Percentiles rank a stretch among this genome's conserved stretches.
Evolutionary conservation across 2,113 vertebrate species (phyloP).

Genomic region (Dryoscopus gambensis): DNA sequence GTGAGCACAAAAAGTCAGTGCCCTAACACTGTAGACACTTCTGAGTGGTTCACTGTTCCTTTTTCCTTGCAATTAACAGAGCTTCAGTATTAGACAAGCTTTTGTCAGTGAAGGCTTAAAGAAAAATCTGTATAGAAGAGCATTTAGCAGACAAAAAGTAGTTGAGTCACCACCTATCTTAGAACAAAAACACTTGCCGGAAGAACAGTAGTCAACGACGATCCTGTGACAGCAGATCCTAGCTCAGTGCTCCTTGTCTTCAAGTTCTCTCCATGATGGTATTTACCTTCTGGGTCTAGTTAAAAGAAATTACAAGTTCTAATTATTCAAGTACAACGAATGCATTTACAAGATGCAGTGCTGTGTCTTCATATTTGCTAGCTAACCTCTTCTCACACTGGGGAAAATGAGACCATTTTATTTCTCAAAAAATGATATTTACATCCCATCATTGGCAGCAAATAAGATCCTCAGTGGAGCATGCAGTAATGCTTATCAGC

Average conservation of each 20-base stretch:
- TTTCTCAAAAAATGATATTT: not conserved
- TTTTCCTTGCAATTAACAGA: not conserved
- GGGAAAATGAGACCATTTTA: not conserved
- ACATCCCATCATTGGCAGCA: not conserved
- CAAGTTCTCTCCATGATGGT: slow-evolving; percentile 49
- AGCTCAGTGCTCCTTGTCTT: slow-evolving; percentile 39
- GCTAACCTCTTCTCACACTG: not conserved
- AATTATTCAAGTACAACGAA: not conserved
- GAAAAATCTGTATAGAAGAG: not conserved
- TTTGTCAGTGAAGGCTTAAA: not conserved
- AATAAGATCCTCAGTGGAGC: not conserved
- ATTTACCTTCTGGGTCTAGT: slow-evolving; percentile 24
- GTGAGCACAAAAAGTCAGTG: not conserved
- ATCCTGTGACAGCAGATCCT: slow-evolving; percentile 8
- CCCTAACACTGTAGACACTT: not conserved
- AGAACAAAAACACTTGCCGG: slow-evolving; percentile 65
- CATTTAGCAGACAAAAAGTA: not conserved
- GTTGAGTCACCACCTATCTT: not conserved
- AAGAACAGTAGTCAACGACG: slow-evolving; percentile 35
- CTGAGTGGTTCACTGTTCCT: not conserved
- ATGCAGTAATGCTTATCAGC: not conserved
- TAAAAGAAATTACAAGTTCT: not conserved
- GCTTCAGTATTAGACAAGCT: not conserved
- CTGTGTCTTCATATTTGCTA: not conserved
- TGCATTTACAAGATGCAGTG: not conserved